These are phyloP conservation scores for Mormyrus hasselquistii DNA, from an alignment of 2,797 vertebrate genomes.

Conservation along the genomic window DNA sequence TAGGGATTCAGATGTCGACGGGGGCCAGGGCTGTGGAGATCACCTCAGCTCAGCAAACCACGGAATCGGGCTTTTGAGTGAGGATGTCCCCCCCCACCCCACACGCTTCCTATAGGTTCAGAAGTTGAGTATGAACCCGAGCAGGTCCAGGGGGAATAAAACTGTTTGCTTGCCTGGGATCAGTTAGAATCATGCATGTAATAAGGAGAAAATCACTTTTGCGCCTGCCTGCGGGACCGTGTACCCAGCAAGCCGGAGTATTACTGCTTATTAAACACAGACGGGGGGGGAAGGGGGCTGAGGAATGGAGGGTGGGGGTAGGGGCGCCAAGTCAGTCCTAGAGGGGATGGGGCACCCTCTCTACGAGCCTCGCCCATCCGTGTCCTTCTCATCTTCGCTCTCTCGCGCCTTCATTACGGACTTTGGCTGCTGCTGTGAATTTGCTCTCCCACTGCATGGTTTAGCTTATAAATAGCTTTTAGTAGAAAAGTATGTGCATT, in stretches of 20 bases:
- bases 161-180: constrained; percentile 73
- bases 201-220: constrained; percentile 81
- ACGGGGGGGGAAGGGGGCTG: constrained; percentile 11
- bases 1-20: neutral
- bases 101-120: constrained; percentile 26
- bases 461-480: neutral
- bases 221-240: constrained; percentile 77
- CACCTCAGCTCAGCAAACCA: constrained; percentile 34
- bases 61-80: constrained; percentile 28
- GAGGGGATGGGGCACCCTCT: neutral
- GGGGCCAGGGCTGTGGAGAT: neutral
- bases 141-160: constrained; percentile 36
- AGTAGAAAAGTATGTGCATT: neutral
- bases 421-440: neutral
- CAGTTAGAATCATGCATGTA: constrained; percentile 79
- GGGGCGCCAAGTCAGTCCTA: neutral
- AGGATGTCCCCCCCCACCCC: constrained; percentile 12
- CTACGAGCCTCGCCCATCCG: neutral
- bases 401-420: neutral
- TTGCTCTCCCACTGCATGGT: neutral
- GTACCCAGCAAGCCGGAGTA: constrained; percentile 70
- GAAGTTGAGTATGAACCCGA: constrained; percentile 37
- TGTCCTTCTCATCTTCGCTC: neutral
- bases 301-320: neutral
- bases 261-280: constrained; percentile 82